A percentile compares a stretch with the other conserved stretches of the same genome.
Conservation (phyloP, 1,140 invertebrate species). For the Mizuhopecten yessoensis region DNA sequence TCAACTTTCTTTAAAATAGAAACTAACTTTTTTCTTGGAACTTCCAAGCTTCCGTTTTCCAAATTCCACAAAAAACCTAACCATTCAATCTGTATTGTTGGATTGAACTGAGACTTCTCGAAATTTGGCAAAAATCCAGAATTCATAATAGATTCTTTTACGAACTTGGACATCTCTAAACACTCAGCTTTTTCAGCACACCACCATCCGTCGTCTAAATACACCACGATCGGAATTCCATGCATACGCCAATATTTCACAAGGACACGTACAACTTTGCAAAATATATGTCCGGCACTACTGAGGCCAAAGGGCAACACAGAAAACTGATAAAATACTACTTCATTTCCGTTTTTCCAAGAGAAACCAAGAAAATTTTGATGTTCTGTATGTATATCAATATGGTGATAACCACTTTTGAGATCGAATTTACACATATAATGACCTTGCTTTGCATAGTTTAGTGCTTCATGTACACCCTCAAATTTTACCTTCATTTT, state of each 20-base stretch:
- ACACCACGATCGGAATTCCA: slow-evolving; percentile 45
- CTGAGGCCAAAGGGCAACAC: slow-evolving; percentile 49
- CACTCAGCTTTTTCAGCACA: not conserved
- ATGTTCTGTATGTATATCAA: slow-evolving; percentile 41
- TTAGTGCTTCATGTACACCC: not conserved
- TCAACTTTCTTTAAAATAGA: too few species aligned
- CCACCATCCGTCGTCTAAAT: slow-evolving; percentile 49
- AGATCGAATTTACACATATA: slow-evolving; percentile 55
- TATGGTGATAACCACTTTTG: slow-evolving; percentile 47
- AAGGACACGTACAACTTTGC: slow-evolving; percentile 35
- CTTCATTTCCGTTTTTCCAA: slow-evolving; percentile 15
- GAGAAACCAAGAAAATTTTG: slow-evolving; percentile 46
- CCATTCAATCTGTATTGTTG: slow-evolving; percentile 35
- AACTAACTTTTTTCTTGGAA: slow-evolving; percentile 44
- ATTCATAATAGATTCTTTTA: not conserved
- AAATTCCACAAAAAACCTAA: slow-evolving; percentile 57
- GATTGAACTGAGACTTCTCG: slow-evolving; percentile 41
- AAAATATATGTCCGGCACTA: slow-evolving; percentile 45
- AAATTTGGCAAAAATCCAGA: slow-evolving; percentile 48
- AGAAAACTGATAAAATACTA: slow-evolving; percentile 47
- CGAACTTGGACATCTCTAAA: not conserved
- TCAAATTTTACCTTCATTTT: slow-evolving; percentile 50
- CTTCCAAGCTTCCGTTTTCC: not conserved
- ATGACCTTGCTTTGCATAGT: slow-evolving; percentile 30
- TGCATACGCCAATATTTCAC: slow-evolving; percentile 52